A percentile compares a stretch with the other conserved stretches of the same genome.
These are phyloP conservation scores for Chrosomus eos DNA, from an alignment of 2,797 vertebrate genomes.

Conservation along the genomic window DNA sequence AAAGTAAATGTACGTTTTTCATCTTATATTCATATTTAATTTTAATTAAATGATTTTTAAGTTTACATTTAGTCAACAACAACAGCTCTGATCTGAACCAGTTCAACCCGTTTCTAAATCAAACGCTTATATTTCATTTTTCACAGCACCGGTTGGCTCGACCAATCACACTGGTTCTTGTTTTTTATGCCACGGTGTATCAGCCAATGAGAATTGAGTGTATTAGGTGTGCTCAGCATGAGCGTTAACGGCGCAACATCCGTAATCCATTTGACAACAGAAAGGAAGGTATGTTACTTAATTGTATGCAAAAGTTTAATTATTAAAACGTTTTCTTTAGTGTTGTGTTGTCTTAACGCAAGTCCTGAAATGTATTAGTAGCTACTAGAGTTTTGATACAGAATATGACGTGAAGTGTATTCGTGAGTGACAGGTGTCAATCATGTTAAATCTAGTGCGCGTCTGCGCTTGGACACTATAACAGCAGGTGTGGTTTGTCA, in stretches of 20 bases:
- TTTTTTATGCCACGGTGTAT: constrained; percentile 8
- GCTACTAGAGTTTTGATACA: neutral
- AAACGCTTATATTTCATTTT: neutral
- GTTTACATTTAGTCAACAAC: neutral
- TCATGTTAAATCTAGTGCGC: neutral
- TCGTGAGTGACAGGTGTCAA: constrained; percentile 8
- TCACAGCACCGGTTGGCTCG: neutral
- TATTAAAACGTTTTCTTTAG: neutral
- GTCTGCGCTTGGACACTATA: neutral
- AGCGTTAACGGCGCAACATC: constrained; percentile 28
- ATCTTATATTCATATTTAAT: neutral
- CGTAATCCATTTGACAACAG: neutral
- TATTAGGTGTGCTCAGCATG: neutral
- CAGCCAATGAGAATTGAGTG: constrained; percentile 64
- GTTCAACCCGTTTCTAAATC: constrained; percentile 7
- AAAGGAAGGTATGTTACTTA: neutral
- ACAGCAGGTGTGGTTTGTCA: neutral
- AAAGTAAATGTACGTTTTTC: neutral
- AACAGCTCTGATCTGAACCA: neutral
- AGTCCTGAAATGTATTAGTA: neutral
- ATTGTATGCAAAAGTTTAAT: neutral
- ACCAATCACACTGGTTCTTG: constrained; percentile 47
- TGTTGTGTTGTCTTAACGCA: neutral
- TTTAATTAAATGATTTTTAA: neutral
- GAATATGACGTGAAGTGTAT: neutral